Evolutionary conservation across 2,113 vertebrate genomes (phyloP), one percentile per base, ranked within the genome.

Genomic region (Brachyistius frenatus): DNA sequence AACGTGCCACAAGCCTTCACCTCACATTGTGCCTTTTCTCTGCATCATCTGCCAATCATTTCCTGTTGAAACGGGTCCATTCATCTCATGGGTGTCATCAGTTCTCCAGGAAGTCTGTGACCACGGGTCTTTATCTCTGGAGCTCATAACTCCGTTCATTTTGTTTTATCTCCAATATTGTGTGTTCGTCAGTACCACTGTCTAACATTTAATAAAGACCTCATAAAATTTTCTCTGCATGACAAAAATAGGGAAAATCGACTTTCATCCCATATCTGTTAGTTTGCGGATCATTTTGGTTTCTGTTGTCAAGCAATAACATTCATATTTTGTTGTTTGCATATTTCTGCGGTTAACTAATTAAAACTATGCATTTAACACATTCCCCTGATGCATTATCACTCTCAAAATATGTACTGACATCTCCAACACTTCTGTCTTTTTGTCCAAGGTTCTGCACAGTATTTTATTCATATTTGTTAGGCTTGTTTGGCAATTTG

Each of bases 131-230:
- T 32, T 71, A 58, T 62, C 61, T 36, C 16, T 3, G 14, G 52
- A 72, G 41, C 68, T 80, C 76, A 86, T 77, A 81, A 82, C 80
- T 64, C 33, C 7, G 16, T 49, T 80, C 57, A 85, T 76, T 79
- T 78, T 65, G 50, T 62, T 75, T 82, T 44, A 79, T 81, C 64
- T 76, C 61, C 88, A 60, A 78, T 73, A 67, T 68, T 33, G 0
- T 64, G 33, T 78, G 44, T 78, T 7, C 41, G 73, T 78, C 13
- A 70, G 39, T 41, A 23, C 16, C 41, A 33, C 49, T 47, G 15
- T 56, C 63, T 81, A 72, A 85, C 61, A 71, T 82, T 68, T 76
- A 65, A 69, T 77, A 1, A 79, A 78, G 6, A 69, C 32, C 62
- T 56, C 39, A 49, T 82, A 60, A 44, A 76, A 62, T 44, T 66